Base-by-base conservation (phyloP, 2,113 vertebrate species). In the Diadophis punctatus region DNA sequence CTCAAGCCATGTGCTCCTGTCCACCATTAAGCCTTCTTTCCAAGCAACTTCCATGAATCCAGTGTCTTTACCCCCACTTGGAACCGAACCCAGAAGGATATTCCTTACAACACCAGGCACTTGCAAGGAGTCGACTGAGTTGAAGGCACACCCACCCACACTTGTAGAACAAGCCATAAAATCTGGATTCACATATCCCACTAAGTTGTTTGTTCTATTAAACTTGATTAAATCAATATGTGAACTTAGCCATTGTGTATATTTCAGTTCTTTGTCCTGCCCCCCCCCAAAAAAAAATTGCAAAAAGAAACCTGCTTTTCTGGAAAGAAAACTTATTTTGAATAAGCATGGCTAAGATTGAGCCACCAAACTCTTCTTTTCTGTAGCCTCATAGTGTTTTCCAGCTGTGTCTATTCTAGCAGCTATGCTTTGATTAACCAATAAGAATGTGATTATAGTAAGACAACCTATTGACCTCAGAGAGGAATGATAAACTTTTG, bases 361-460 rank as follows among this genome's bases (percentile, higher is more conserved):
- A 20, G 55, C 39, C 56, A 49, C 5, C 3, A 27, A 51, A 25
- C 34, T 14, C 16, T 52, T 80, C 43, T 48, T 23, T 84, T 43
- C 34, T 39, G 68, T 80, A 80, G 34, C 68, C 34, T 80, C 34
- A 9, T 22, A 0, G 0, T 52, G 51, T 34, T 49, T 43, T 87
- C 43, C 91, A 95, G 93, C 80, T 96, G 94, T 94, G 55, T 0
- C 87, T 90, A 16, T 68, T 96, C 94, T 63, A 52, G 53, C 51
- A 0, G 0, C 46, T 85, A 30, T 25, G 58, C 86, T 49, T 49
- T 89, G 39, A 58, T 49, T 85, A 89, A 27, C 25, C 43, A 46
- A 52, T 63, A 86, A 18, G 27, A 1, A 0, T 20, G 1, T 93
- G 80, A 68, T 49, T 86, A 51, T 49, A 80, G 86, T 0, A 27